Evolutionary conservation across 2,797 vertebrate genomes (phyloP).

Genomic region (Eidolon dupreanum): DNA sequence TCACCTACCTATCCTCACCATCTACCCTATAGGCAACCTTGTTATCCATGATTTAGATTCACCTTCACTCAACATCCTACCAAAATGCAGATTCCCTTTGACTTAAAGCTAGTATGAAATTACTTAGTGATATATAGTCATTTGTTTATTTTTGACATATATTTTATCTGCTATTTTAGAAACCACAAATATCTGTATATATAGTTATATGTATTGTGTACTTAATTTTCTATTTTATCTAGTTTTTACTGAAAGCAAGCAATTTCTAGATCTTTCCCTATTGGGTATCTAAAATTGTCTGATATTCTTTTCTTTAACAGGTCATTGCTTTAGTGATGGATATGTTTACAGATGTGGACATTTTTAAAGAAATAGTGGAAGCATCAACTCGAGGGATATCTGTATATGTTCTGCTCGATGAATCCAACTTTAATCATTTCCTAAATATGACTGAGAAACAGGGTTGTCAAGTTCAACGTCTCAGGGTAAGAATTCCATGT

Average conservation of each 20-base stretch:
- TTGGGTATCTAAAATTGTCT: conserved; percentile 38
- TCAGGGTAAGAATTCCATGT: conserved; percentile 89
- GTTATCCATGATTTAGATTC: neutral
- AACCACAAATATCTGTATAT: neutral
- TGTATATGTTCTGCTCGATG: conserved; percentile 95
- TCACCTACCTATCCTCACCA: neutral
- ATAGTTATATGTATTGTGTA: neutral
- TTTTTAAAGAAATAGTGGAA: conserved; percentile 96
- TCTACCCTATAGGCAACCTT: neutral
- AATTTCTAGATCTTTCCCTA: neutral
- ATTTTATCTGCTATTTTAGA: conserved; percentile 26
- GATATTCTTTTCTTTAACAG: conserved; percentile 83
- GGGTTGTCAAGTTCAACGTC: conserved; percentile 93
- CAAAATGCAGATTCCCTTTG: neutral
- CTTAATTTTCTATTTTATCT: neutral
- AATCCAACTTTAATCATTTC: conserved; percentile 92
- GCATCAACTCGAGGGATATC: conserved; percentile 93
- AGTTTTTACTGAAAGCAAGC: neutral
- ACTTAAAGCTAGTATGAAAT: neutral
- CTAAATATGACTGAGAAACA: conserved; percentile 94
- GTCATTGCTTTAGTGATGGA: conserved; percentile 98
- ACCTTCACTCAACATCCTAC: neutral
- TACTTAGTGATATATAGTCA: neutral
- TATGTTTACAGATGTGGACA: conserved; percentile 96
- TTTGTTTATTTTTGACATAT: conserved; percentile 12